phyloP scores from a whole-genome alignment of 2,797 vertebrate genomes.

The Anguilla anguilla region DNA sequence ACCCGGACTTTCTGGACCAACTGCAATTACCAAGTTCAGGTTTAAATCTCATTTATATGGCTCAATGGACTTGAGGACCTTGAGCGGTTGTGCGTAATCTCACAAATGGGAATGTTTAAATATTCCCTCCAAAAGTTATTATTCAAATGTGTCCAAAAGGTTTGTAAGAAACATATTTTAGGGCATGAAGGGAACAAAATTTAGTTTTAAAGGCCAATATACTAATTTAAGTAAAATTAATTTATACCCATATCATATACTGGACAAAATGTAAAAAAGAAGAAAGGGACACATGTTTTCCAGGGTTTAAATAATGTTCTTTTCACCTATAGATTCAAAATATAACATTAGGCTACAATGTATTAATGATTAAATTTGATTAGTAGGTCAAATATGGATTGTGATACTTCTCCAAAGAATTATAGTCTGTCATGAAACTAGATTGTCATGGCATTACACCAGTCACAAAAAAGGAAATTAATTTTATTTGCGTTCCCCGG shows the following conservation, averaged over 20 bases:
- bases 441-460: not conserved
- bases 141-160: not conserved
- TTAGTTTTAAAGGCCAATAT: not conserved
- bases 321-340: not conserved
- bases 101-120: too few species aligned
- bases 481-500: too few species aligned
- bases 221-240: not conserved
- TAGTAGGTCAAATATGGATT: not conserved
- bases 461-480: not conserved
- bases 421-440: too few species aligned
- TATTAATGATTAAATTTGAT: not conserved
- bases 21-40: too few species aligned
- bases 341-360: not conserved
- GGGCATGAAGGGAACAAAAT: not conserved
- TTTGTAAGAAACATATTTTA: not conserved
- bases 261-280: not conserved
- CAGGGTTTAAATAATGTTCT: too few species aligned
- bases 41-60: too few species aligned
- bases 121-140: too few species aligned
- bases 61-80: too few species aligned
- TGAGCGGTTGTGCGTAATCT: too few species aligned
- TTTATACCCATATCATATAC: not conserved
- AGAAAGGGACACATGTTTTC: not conserved
- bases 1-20: too few species aligned
- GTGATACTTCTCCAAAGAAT: not conserved